Evolutionary conservation across 2,797 vertebrate species (phyloP).

Genomic region (Pseudopleuronectes americanus): DNA sequence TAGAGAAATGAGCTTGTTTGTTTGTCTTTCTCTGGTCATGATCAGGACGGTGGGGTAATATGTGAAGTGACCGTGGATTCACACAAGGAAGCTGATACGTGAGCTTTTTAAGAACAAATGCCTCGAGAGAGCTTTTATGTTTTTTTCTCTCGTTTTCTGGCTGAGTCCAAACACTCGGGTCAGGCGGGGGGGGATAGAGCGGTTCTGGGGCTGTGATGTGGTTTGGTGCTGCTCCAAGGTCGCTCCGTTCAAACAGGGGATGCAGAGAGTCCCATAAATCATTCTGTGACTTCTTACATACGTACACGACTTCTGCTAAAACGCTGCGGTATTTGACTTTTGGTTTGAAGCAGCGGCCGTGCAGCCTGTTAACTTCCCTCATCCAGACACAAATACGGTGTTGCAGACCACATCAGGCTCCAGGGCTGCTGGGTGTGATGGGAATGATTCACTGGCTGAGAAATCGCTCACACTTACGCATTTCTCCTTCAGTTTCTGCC

Average conservation of each 20-base stretch:
- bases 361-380: slow-evolving; percentile 28
- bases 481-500: slow-evolving; percentile 2
- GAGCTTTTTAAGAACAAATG: slow-evolving; percentile 3
- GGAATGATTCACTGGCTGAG: slow-evolving; percentile 31
- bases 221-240: neutral
- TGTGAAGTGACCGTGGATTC: neutral
- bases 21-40: slow-evolving; percentile 7
- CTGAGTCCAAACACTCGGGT: neutral
- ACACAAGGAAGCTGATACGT: neutral
- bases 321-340: slow-evolving; percentile 11
- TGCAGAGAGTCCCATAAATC: neutral
- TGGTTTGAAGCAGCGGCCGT: slow-evolving; percentile 25
- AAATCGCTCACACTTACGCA: slow-evolving; percentile 4
- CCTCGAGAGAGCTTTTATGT: neutral
- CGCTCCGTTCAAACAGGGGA: neutral
- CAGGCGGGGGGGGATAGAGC: slow-evolving; percentile 3
- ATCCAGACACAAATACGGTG: slow-evolving; percentile 28
- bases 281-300: neutral
- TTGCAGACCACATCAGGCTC: slow-evolving; percentile 32
- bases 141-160: neutral
- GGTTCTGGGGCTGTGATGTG: neutral
- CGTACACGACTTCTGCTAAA: neutral
- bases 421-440: slow-evolving; percentile 5
- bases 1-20: neutral
- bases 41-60: neutral